Base-by-base conservation (phyloP, 2,113 vertebrate species). In the Gopherus flavomarginatus region DNA sequence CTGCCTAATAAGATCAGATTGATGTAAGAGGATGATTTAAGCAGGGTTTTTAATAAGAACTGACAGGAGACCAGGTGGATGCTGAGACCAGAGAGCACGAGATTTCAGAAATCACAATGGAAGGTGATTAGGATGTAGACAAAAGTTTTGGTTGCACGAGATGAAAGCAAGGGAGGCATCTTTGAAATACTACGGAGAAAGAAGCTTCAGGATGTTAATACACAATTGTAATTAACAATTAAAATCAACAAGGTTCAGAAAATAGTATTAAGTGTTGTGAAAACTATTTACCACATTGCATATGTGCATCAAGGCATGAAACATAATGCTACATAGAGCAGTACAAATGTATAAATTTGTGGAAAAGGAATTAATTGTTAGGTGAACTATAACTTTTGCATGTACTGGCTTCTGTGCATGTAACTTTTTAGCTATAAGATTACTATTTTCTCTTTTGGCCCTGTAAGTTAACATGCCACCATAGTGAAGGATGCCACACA, bases 161-260 rank as follows among this genome's bases (percentile, higher is more conserved):
- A 79, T 62, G 29, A 94, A 83, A 1, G 31, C 1, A 75, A 83
- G 53, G 0, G 0, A 27, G 16, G 77, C 0, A 0, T 49, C 57
- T 50, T 29, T 17, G 85, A 69, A 88, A 78, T 53, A 86, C 11
- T 4, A 72, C 4, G 62, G 56, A 57, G 59, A 21, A 83, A 31
- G 42, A 31, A 54, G 4, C 16, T 87, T 92, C 62, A 5, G 52
- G 90, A 86, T 42, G 0, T 16, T 83, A 95, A 14, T 12, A 75
- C 6, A 31, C 53, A 81, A 31, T 62, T 62, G 7, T 44, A 84
- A 59, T 2, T 8, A 12, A 78, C 79, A 44, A 2, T 52, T 92
- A 62, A 87, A 35, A 81, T 79, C 47, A 80, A 5, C 16, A 83
- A 19, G 1, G 4, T 75, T 72, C 81, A 44, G 86, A 85, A 35